Percentiles rank a stretch among this genome's conserved stretches.
These are phyloP conservation scores for Drosophila pseudoananassae DNA, from an alignment of 1,140 invertebrate genomes.

Conservation along the genomic window DNA sequence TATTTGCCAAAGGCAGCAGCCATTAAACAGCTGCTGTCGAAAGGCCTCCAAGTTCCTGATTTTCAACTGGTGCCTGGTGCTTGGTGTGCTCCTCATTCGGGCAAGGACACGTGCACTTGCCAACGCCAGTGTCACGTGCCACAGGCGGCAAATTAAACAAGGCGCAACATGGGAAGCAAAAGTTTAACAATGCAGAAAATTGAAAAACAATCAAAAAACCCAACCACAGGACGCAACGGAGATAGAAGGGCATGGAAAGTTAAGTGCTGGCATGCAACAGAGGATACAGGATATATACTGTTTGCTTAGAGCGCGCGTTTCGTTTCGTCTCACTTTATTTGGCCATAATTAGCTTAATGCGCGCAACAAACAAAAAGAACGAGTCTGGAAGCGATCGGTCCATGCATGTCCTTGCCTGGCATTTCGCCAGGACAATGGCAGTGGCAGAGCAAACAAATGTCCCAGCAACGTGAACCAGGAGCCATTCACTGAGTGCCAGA, in stretches of 20 bases:
- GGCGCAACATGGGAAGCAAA: conserved; percentile 51
- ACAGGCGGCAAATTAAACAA: conserved; percentile 75
- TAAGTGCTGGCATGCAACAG: conserved; percentile 63
- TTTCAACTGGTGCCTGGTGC: conserved; percentile 5
- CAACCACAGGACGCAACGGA: conserved; percentile 40
- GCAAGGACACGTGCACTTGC: conserved; percentile 55
- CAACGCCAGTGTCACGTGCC: conserved; percentile 66
- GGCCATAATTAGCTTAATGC: conserved; percentile 82
- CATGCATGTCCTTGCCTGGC: conserved; percentile 64
- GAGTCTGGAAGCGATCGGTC: conserved; percentile 15
- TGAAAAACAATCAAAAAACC: conserved; percentile 79
- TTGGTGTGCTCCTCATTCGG: background rate
- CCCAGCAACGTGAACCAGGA: conserved; percentile 37
- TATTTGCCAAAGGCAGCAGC: conserved; percentile 65
- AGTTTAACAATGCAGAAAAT: conserved; percentile 84
- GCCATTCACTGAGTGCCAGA: conserved; percentile 29
- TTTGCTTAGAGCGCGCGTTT: conserved; percentile 64
- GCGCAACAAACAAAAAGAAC: conserved; percentile 70
- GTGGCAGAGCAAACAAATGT: conserved; percentile 66
- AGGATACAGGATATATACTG: conserved; percentile 6
- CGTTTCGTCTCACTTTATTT: conserved; percentile 77
- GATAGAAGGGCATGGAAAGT: conserved; percentile 48
- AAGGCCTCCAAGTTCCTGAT: conserved; percentile 9
- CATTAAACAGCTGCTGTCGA: conserved; percentile 57
- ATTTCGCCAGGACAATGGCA: conserved; percentile 56